phyloP scores from a whole-genome alignment of 2,113 vertebrate genomes.

The Hippocampus abdominalis region DNA sequence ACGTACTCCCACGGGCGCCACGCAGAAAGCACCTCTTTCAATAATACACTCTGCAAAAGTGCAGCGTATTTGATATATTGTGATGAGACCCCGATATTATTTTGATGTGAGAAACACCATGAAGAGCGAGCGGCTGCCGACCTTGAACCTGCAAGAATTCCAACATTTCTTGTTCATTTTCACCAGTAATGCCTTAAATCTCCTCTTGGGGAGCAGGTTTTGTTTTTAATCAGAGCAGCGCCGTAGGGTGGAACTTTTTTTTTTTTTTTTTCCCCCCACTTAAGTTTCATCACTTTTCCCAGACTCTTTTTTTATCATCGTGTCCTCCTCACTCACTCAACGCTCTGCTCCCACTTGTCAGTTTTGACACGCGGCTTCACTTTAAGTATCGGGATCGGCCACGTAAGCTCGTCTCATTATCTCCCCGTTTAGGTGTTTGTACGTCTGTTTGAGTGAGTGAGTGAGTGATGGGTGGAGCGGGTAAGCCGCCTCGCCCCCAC shows the following conservation, averaged over 20 bases:
- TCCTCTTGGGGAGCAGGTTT: slow-evolving; percentile 12
- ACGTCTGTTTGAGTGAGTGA: slow-evolving; percentile 2
- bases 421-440: slow-evolving; percentile 47
- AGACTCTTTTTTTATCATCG: slow-evolving; percentile 53
- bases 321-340: slow-evolving; percentile 58
- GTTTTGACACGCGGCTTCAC: slow-evolving; percentile 57
- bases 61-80: slow-evolving; percentile 15
- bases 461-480: slow-evolving; percentile 66
- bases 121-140: neutral
- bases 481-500: slow-evolving; percentile 50
- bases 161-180: slow-evolving; percentile 16
- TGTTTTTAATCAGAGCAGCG: slow-evolving; percentile 31
- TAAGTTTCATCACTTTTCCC: slow-evolving; percentile 66
- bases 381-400: slow-evolving; percentile 62
- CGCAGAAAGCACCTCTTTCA: slow-evolving; percentile 34
- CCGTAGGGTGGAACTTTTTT: slow-evolving; percentile 10
- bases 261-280: slow-evolving; percentile 25
- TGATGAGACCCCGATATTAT: neutral
- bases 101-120: neutral
- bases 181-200: slow-evolving; percentile 28
- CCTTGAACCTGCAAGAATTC: slow-evolving; percentile 6
- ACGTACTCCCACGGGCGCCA: slow-evolving; percentile 38
- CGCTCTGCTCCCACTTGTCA: slow-evolving; percentile 60
- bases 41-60: slow-evolving; percentile 35
- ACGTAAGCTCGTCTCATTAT: slow-evolving; percentile 68